Evolutionary conservation across 2,797 vertebrate genomes (phyloP).

Genomic region (Benthosema pterotum): DNA sequence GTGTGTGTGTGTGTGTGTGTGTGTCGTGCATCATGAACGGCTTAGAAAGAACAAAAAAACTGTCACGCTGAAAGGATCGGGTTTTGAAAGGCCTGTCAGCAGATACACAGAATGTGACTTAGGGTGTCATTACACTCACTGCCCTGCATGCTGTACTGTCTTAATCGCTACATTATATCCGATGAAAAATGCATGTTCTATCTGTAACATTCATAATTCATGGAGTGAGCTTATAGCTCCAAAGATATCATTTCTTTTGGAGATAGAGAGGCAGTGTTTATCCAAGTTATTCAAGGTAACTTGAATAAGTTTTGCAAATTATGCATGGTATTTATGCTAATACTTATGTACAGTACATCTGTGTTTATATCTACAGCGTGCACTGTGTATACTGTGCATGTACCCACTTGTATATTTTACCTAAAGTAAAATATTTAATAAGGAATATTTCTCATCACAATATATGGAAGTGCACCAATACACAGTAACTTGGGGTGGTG

Average conservation of each 20-base stretch:
- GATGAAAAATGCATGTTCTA: constrained; percentile 48
- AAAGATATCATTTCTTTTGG: constrained; percentile 30
- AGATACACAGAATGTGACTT: constrained; percentile 54
- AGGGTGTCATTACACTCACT: constrained; percentile 35
- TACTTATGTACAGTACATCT: constrained; percentile 13
- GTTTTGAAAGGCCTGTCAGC: constrained; percentile 34
- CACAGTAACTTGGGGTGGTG: too few species aligned
- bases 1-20: too few species aligned
- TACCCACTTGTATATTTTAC: neutral
- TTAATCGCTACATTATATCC: constrained; percentile 54
- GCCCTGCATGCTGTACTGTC: constrained; percentile 16
- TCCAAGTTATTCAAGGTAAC: constrained; percentile 17
- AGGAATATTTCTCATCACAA: too few species aligned
- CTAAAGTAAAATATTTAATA: too few species aligned
- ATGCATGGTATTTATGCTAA: constrained; percentile 9
- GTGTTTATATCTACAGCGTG: too few species aligned
- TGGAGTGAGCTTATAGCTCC: constrained; percentile 24
- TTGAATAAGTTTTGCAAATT: neutral
- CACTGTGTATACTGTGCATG: too few species aligned
- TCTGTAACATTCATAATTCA: constrained; percentile 54
- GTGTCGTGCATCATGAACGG: too few species aligned
- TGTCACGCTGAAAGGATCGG: neutral
- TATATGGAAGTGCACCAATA: too few species aligned
- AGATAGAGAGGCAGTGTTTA: constrained; percentile 1
- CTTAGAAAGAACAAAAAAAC: constrained; percentile 11